Conservation (phyloP, 2,113 vertebrate genomes). For the Grantiella picta region DNA sequence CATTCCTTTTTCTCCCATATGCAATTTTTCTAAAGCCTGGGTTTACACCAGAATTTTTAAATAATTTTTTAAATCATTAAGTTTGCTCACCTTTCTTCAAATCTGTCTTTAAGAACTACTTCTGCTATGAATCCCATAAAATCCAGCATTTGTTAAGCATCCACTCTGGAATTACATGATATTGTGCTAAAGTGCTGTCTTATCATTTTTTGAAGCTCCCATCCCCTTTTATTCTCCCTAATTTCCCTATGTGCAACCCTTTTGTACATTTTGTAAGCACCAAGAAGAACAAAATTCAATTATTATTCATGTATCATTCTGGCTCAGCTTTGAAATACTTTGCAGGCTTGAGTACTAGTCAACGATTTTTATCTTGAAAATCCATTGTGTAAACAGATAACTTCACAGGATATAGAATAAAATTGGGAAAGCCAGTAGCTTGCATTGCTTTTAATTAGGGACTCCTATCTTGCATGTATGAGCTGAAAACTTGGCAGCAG, state of each 20-base stretch:
- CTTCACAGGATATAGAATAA: neutral
- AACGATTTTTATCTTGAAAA: neutral
- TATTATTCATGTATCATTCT: neutral
- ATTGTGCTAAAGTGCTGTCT: neutral
- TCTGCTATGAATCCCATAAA: neutral
- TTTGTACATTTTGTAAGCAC: neutral
- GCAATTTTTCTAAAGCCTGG: neutral
- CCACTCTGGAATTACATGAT: neutral
- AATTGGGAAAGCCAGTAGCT: neutral
- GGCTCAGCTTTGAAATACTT: neutral
- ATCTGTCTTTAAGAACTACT: neutral
- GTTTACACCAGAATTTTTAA: neutral
- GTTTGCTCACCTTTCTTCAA: neutral
- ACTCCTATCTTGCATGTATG: neutral
- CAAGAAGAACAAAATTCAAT: neutral
- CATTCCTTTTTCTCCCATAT: neutral
- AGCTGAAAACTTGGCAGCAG: neutral
- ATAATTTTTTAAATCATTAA: neutral
- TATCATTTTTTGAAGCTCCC: neutral
- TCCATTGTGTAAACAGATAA: neutral
- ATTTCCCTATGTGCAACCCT: neutral
- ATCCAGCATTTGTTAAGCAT: neutral
- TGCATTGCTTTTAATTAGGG: neutral
- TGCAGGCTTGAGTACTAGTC: neutral
- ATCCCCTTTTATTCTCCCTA: neutral